Conservation (phyloP, 2,113 vertebrate species). For the Perca flavescens region DNA sequence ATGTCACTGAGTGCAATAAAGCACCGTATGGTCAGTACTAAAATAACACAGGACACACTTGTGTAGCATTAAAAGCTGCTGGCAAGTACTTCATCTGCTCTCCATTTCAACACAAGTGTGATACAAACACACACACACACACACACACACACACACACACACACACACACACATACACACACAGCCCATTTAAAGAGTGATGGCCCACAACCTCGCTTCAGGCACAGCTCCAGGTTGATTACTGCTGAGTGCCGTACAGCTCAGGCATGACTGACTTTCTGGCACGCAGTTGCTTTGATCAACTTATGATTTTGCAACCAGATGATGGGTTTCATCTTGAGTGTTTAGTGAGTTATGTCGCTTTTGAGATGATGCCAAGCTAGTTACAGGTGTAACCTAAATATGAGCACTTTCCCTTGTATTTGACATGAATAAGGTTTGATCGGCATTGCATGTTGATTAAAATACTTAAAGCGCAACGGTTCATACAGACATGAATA, state of each 20-base stretch:
- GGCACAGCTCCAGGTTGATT: slow-evolving; percentile 78
- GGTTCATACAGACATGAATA: background rate
- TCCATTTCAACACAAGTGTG: slow-evolving; percentile 56
- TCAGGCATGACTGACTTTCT: slow-evolving; percentile 68
- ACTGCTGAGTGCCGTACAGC: slow-evolving; percentile 69
- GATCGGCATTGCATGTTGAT: slow-evolving; percentile 10
- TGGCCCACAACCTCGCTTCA: slow-evolving; percentile 65
- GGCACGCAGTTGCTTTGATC: slow-evolving; percentile 65
- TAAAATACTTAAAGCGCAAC: slow-evolving; percentile 18
- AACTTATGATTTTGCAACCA: slow-evolving; percentile 55
- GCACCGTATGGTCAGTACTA: slow-evolving; percentile 27
- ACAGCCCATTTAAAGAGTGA: slow-evolving; percentile 59
- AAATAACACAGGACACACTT: slow-evolving; percentile 59
- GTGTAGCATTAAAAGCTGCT: slow-evolving; percentile 58
- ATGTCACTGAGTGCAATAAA: slow-evolving; percentile 1
- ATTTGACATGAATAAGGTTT: slow-evolving; percentile 24
- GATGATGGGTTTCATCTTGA: slow-evolving; percentile 52
- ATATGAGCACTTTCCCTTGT: background rate
- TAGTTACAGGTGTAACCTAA: slow-evolving; percentile 34
- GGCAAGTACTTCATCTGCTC: slow-evolving; percentile 64
- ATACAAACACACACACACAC: slow-evolving; percentile 21
- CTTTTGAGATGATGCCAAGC: slow-evolving; percentile 40
- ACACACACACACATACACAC: slow-evolving; percentile 35
- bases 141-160: slow-evolving; percentile 34
- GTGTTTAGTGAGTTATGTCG: slow-evolving; percentile 32